Evolutionary conservation across 2,888 invertebrate genomes (phyloP).

Genomic region (Dryobota labecula): DNA sequence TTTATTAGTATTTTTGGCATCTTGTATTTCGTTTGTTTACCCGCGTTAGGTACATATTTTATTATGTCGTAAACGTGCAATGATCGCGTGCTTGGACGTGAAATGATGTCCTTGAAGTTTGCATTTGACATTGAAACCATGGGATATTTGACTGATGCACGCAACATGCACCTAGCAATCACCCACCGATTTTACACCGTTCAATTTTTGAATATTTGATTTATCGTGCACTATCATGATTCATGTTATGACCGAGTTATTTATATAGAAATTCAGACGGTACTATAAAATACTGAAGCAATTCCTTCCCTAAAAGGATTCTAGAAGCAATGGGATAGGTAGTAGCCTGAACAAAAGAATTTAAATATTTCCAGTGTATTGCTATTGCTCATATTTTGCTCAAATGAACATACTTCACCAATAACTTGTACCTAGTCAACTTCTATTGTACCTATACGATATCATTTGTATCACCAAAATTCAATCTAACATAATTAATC

Average conservation of each 20-base stretch:
- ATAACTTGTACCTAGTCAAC: background rate
- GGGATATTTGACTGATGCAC: constrained; percentile 66
- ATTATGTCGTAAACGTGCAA: constrained; percentile 68
- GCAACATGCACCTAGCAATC: constrained; percentile 62
- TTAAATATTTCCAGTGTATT: background rate
- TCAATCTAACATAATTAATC: constrained; percentile 14
- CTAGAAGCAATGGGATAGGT: background rate
- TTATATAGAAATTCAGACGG: background rate
- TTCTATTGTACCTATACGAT: background rate
- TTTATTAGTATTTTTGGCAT: background rate
- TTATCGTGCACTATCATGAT: constrained; percentile 12
- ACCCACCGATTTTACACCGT: constrained; percentile 23
- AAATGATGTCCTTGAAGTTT: constrained; percentile 62
- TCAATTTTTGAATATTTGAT: constrained; percentile 45
- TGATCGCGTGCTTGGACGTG: constrained; percentile 71
- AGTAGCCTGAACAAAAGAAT: background rate
- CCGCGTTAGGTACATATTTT: constrained; percentile 28
- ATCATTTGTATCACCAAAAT: constrained; percentile 9
- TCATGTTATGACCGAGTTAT: background rate
- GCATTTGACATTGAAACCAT: constrained; percentile 67
- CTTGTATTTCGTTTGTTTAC: constrained; percentile 9
- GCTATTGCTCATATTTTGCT: background rate
- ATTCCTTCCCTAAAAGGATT: background rate
- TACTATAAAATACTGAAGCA: background rate
- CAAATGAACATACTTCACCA: background rate